These are phyloP conservation scores for Pygoscelis antarcticus DNA, from an alignment of 2,113 vertebrate species.

Conservation along the genomic window DNA sequence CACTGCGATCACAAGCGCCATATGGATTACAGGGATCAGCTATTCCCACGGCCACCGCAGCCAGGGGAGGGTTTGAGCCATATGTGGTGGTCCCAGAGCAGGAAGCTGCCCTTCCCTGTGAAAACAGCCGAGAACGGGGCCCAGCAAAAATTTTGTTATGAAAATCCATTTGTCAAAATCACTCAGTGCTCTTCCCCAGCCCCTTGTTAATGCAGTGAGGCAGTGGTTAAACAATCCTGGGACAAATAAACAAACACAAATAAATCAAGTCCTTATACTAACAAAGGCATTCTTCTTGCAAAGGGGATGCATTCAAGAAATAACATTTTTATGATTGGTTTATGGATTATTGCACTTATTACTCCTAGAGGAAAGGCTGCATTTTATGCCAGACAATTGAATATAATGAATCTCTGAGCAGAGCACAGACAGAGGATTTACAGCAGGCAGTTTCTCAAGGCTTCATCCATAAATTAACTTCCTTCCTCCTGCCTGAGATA, in stretches of 20 bases:
- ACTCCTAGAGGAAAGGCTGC: conserved; percentile 44
- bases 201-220: not conserved
- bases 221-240: conserved; percentile 5
- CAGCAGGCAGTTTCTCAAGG: conserved; percentile 48
- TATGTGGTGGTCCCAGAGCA: not conserved
- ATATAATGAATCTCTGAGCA: conserved; percentile 60
- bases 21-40: not conserved
- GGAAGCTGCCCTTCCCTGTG: not conserved
- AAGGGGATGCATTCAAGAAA: conserved; percentile 47
- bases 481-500: conserved; percentile 10
- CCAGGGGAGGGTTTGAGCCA: not conserved
- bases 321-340: conserved; percentile 50
- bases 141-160: not conserved
- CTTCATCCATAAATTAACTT: conserved; percentile 58
- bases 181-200: not conserved
- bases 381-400: conserved; percentile 60
- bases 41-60: not conserved
- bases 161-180: not conserved
- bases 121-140: not conserved
- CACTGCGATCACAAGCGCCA: rapidly evolving
- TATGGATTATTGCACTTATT: conserved; percentile 59
- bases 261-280: conserved; percentile 32
- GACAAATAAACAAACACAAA: conserved; percentile 34
- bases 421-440: conserved; percentile 58
- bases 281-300: conserved; percentile 32